Base-by-base conservation (phyloP, 2,888 invertebrate species). In the Leptopilina syphax region DNA sequence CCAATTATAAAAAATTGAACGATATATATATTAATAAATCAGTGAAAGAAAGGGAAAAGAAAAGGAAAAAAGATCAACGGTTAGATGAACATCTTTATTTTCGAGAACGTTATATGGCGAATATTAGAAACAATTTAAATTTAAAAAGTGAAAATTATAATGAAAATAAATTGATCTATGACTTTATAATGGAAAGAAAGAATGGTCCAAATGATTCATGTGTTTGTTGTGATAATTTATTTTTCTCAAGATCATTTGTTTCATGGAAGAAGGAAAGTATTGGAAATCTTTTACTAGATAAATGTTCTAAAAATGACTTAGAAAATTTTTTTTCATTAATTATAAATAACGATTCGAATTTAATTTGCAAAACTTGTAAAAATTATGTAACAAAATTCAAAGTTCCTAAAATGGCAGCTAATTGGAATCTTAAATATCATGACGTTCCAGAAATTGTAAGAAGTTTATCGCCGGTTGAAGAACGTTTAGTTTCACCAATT, bases 401-500 rank as follows among this genome's bases (percentile, higher is more conserved):
- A 67, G 44, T 83, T 50, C 78, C 80, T 44, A 81, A 80, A 80
- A 67, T 78, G 47, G 34, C 82, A 34, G 76, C 81, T 10, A 79
- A 78, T 76, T 68, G 60, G 27, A 83, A 83, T 77, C 82, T 85
- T 60, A 81, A 82, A 79, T 85, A 84, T 80, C 81, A 79, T 3
- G 34, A 70, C n/a, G 77, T 88, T 50, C 87, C 85, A 27, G 82
- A 86, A 9, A 80, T 81, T 66, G 6, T 89, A 57, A 79, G 80
- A 81, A 77, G 67, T 47, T 83, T 88, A 79, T 82, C 84, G 9
- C 73, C 79, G 27, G 79, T 90, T 6, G 90, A 92, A 86, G 89
- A 91, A 84, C 79, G 91, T 76, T 83, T 91, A 82, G 85, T 90
- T 13, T 83, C 90, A 8, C 88, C 89, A 12, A 85, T 87, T 54